Base-by-base conservation (phyloP, 2,888 invertebrate genomes). In the Caenorhabditis parvicauda region DNA sequence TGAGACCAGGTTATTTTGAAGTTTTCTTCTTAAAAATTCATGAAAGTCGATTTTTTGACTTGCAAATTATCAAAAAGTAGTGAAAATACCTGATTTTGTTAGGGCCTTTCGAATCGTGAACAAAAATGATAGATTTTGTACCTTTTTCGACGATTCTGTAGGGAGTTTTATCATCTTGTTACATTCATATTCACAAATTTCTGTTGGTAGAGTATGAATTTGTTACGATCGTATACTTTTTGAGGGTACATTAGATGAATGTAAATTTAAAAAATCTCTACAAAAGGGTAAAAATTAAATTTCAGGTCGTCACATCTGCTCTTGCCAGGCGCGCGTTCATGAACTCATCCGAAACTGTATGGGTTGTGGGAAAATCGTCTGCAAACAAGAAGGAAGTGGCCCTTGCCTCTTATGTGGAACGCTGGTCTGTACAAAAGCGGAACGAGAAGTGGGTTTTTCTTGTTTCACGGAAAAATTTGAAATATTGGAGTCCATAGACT, bases 331-430 rank as follows among this genome's bases (percentile, higher is more conserved):
- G 0, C 86, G 88, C 3, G 89, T 88, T 77, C 98, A 99, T 82
- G 86, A 87, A 52, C 85, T 98, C 44, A 86, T 99, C 55, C 92
- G 91, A 81, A 98, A 99, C 83, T 98, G 98, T 79, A 81, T 90
- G 12, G 87, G 87, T 60, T 98, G 98, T 83, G 98, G 98, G 0
- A 87, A 94, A 54, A 89, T 99, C 61, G 90, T 96, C 4, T 98
- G 96, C 82, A 87, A 87, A 53, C 69, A 69, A 83, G 98, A 98
- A 84, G 95, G 96, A 1, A 89, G 93, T 7, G 98, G 98, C 0
- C 92, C 94, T 0, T 98, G 98, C 81, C 86, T 94, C 42, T 92
- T 89, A 81, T 98, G 98, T 84, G 90, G 89, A 0, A 87, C 87
- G 75, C 84, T 91, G 82, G 95, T 96, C 82, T 79, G 81, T 61